phyloP scores from a whole-genome alignment of 2,888 invertebrate species.

The Uropetala carovei region DNA sequence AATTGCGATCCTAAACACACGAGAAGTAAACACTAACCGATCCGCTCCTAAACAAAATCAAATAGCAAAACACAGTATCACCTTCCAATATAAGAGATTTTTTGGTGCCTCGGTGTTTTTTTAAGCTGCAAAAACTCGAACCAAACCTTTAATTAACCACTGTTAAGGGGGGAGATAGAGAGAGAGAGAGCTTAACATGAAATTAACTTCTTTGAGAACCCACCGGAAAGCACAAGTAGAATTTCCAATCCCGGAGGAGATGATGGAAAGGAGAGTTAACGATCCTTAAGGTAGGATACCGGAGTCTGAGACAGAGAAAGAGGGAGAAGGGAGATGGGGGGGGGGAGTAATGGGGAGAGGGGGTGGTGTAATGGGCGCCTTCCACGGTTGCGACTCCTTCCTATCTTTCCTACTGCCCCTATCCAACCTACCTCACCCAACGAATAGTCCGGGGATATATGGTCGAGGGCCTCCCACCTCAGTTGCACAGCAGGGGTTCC shows the following conservation, averaged over 20 bases:
- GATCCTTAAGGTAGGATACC: not conserved
- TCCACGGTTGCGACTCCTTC: not conserved
- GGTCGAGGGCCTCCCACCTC: not conserved
- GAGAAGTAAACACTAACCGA: too few relatives aligned
- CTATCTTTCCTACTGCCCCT: not conserved
- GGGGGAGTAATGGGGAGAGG: not conserved
- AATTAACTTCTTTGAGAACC: not conserved
- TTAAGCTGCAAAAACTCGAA: too few relatives aligned
- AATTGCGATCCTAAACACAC: too few relatives aligned
- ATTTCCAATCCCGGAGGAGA: not conserved
- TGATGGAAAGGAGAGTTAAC: not conserved
- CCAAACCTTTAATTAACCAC: too few relatives aligned
- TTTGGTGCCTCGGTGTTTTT: too few relatives aligned
- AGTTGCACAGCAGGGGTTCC: not conserved
- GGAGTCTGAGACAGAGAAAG: not conserved
- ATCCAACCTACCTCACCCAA: not conserved
- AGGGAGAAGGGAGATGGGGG: not conserved
- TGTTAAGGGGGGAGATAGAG: too few relatives aligned
- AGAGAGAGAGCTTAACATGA: too few relatives aligned
- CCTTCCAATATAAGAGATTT: too few relatives aligned
- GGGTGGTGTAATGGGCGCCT: not conserved
- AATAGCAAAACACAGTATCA: too few relatives aligned
- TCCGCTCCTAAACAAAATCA: too few relatives aligned
- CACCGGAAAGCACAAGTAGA: not conserved
- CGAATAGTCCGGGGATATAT: constrained; percentile 5